These are phyloP conservation scores for Apostichopus leukothele DNA, from an alignment of 53 echinoderm and acorn worm genomes.

Conservation along the genomic window DNA sequence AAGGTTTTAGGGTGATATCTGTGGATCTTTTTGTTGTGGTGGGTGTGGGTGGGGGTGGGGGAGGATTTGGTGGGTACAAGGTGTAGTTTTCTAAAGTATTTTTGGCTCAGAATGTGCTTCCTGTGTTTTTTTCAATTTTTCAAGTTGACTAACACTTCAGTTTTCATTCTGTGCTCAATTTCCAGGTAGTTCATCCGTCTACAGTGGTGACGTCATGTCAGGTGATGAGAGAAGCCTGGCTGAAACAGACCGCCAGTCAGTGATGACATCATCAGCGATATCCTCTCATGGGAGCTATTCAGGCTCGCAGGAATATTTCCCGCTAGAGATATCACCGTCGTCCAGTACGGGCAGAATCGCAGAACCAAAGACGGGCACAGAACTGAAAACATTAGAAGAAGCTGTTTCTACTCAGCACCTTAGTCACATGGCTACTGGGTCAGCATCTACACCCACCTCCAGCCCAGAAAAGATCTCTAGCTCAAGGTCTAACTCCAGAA, in stretches of 20 bases:
- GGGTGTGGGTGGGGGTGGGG: no score
- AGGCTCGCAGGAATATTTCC: conserved; percentile 84
- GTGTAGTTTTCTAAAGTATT: no score
- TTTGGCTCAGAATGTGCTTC: no score
- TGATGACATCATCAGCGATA: conserved; percentile 68
- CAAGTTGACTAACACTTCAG: no score
- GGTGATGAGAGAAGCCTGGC: conserved; percentile 50
- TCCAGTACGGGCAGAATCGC: conserved; percentile 40
- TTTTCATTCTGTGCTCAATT: no score
- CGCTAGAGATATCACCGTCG: conserved; percentile 65
- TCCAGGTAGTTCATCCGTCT: conserved; percentile 70
- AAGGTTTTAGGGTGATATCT: no score
- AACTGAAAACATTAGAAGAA: background rate
- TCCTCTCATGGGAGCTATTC: conserved; percentile 80
- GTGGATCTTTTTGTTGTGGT: no score
- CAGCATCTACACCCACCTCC: background rate
- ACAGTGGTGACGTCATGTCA: conserved; percentile 64
- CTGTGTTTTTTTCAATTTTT: no score
- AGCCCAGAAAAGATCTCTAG: background rate
- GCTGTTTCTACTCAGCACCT: background rate
- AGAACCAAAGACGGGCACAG: background rate
- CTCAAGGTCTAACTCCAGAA: conserved; percentile 7
- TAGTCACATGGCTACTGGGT: background rate
- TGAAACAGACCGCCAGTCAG: conserved; percentile 77
- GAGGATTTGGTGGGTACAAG: no score